Percentiles rank a stretch among this genome's conserved stretches.
These are phyloP conservation scores for Athalia circularis DNA, from an alignment of 2,888 invertebrate species.

Conservation along the genomic window DNA sequence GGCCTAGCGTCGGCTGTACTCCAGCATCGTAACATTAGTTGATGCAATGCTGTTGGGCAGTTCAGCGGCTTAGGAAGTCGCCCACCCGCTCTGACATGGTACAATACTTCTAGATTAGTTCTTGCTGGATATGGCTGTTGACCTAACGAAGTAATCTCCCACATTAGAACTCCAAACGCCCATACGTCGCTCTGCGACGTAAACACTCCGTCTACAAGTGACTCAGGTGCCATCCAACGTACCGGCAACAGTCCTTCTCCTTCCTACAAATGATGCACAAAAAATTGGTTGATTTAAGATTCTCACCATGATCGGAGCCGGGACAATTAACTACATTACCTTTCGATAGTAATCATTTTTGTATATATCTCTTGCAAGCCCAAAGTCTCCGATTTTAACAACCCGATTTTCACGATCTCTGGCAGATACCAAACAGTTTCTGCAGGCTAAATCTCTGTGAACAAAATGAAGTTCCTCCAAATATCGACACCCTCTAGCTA, in stretches of 20 bases:
- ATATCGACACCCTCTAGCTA: constrained; percentile 96
- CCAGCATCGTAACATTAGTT: constrained; percentile 93
- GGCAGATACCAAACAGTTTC: constrained; percentile 94
- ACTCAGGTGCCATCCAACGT: constrained; percentile 99
- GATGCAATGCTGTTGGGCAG: constrained; percentile 90
- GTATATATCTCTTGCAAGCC: constrained; percentile 96
- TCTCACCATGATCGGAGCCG: background rate
- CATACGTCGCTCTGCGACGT: constrained; percentile 98
- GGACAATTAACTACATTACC: constrained; percentile 74
- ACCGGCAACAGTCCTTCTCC: constrained; percentile 90
- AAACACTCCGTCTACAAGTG: constrained; percentile 95
- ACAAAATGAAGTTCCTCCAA: constrained; percentile 98
- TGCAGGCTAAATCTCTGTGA: constrained; percentile 95
- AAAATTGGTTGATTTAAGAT: background rate
- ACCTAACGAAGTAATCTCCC: constrained; percentile 98
- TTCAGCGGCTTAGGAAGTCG: constrained; percentile 87
- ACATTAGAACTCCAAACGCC: constrained; percentile 95
- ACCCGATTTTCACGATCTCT: constrained; percentile 82
- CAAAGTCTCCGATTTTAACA: constrained; percentile 98
- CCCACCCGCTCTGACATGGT: constrained; percentile 92
- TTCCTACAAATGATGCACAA: constrained; percentile 58
- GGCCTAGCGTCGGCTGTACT: constrained; percentile 89
- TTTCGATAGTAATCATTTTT: constrained; percentile 98
- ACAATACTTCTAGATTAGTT: constrained; percentile 93
- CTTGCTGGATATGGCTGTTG: constrained; percentile 97